Percentiles rank a stretch among this genome's conserved stretches.
phyloP scores from a whole-genome alignment of 2,113 vertebrate species.

The Poicephalus gulielmi region DNA sequence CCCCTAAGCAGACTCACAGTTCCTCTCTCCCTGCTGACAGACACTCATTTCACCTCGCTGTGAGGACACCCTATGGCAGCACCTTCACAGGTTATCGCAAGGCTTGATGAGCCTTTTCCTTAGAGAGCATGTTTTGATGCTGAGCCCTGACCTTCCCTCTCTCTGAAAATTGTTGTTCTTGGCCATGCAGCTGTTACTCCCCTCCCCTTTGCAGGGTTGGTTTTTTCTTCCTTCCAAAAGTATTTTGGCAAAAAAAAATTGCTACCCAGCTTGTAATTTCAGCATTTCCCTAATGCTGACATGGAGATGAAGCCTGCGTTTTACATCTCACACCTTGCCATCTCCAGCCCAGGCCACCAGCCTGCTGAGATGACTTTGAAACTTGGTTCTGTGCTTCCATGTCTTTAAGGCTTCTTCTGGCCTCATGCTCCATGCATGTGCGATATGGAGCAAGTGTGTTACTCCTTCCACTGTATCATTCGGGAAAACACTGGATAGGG shows the following conservation, averaged over 20 bases:
- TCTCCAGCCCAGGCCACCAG: not conserved
- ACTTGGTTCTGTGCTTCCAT: not conserved
- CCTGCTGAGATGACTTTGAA: not conserved
- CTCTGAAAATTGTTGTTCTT: not conserved
- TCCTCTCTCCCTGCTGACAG: not conserved
- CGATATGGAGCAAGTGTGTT: accelerated
- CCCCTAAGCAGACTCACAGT: not conserved
- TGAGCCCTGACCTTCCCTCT: not conserved
- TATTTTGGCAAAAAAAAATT: not conserved
- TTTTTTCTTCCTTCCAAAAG: not conserved
- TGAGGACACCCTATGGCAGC: not conserved
- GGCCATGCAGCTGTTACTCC: not conserved
- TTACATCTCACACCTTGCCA: not conserved
- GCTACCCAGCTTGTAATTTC: not conserved
- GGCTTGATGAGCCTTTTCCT: not conserved
- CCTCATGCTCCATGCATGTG: accelerated
- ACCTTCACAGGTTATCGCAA: not conserved
- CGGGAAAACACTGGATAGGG: not conserved
- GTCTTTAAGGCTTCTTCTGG: not conserved
- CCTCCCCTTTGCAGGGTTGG: not conserved
- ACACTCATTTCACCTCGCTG: not conserved
- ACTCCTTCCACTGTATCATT: not conserved
- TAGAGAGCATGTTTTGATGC: not conserved
- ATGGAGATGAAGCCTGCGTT: not conserved
- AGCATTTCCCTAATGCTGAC: not conserved